Evolutionary conservation across 2,888 invertebrate genomes (phyloP), one percentile per base, ranked within the genome.

Genomic region (Oscheius sp.): DNA sequence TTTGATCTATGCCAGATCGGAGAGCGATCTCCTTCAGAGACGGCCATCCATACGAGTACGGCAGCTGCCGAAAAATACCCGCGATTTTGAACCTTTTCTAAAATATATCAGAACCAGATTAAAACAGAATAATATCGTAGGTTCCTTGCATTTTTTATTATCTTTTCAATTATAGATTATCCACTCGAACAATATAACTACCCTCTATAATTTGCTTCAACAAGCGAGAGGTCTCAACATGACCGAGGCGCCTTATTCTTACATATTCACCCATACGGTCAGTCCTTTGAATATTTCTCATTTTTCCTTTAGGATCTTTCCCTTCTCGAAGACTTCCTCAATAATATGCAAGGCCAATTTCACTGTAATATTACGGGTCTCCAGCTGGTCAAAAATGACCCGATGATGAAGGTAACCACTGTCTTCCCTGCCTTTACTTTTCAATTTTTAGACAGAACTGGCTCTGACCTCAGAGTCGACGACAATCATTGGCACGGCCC

Each of bases 361-460:
- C 84, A 84, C 49, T 87, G 87, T 64, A 87, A 87, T 63, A 85
- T 87, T 66, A 85, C 85, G 13, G 87, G 86, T n/a, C 72, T 87
- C n/a, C 86, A 85, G 59, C 58, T 87, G 35, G 84, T 86, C 16
- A 80, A 84, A 27, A 82, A 83, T 27, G 81, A 82, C 59, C 87
- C 87, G n/a, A 79, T 82, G 76, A 82, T 87, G 76, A 87, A 86
- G 76, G 86, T 85, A 12, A 23, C 55, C 12, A 27, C 12, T 49
- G 16, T 49, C 3, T 13, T 13, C 21, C 13, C 49, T 49, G 16
- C 49, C 16, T n/a, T n/a, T n/a, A n/a, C 35, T 35, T 35, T 64
- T 6, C 18, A 49, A 55, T 43, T 18, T 56, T 58, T 23, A 79
- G 82, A 84, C 86, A 0, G 82, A 85, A 63, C 72, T 87, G 35